Percentiles rank a stretch among this genome's conserved stretches.
Evolutionary conservation across 1,140 invertebrate genomes (phyloP).

Genomic region (Hycleus cichorii): DNA sequence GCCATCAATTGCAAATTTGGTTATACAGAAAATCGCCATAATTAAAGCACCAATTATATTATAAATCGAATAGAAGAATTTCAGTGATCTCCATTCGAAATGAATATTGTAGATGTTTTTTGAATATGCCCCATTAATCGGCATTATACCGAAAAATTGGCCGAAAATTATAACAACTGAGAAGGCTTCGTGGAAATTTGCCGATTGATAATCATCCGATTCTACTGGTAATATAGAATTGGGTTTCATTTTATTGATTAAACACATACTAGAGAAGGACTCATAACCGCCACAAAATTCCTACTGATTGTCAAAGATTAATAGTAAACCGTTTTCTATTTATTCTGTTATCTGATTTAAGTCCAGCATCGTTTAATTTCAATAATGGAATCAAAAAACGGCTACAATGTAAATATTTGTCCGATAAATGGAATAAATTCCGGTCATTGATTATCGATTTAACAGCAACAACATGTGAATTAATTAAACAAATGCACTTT

Average conservation of each 20-base stretch:
- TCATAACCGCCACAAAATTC: no score
- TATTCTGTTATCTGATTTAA: no score
- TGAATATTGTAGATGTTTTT: constrained; percentile 19
- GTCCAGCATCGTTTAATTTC: no score
- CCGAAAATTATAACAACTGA: constrained; percentile 23
- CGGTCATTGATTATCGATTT: no score
- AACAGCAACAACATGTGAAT: no score
- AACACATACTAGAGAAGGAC: constrained; percentile 4
- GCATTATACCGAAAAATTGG: constrained; percentile 32
- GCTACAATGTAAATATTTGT: no score
- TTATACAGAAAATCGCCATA: constrained; percentile 19
- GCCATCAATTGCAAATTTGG: constrained; percentile 23
- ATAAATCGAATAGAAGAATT: constrained; percentile 23
- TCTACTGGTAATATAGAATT: constrained; percentile 21
- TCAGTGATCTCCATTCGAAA: constrained; percentile 25
- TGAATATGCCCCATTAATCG: constrained; percentile 15
- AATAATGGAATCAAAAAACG: no score
- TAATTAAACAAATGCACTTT: no score
- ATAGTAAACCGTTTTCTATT: no score
- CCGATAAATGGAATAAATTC: no score
- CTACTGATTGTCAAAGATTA: no score
- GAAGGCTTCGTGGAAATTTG: constrained; percentile 23
- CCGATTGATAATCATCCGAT: constrained; percentile 6
- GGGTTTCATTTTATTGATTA: constrained; percentile 21
- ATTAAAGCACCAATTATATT: constrained; percentile 22